These are phyloP conservation scores for Prietella phreatophila DNA, from an alignment of 2,113 vertebrate species.

Conservation along the genomic window DNA sequence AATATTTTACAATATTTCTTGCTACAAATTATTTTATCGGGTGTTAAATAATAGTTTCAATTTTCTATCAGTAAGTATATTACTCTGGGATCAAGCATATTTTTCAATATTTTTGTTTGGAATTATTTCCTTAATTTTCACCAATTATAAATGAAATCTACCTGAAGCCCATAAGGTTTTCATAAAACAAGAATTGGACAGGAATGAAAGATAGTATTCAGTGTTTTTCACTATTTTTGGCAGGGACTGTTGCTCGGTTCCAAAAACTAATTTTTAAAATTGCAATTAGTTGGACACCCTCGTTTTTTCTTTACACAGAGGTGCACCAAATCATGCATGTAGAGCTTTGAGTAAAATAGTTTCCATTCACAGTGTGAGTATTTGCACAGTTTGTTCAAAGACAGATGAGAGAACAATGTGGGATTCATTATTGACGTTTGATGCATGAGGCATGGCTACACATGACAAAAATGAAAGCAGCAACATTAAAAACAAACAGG, in stretches of 20 bases:
- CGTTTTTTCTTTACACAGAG: not conserved
- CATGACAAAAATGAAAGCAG: not conserved
- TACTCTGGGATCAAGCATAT: not conserved
- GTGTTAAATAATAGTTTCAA: not conserved
- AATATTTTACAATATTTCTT: not conserved
- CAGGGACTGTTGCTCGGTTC: not conserved
- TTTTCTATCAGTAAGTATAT: not conserved
- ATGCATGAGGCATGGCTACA: not conserved
- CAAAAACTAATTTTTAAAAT: not conserved
- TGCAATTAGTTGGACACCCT: not conserved
- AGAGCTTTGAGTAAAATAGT: constrained; percentile 27
- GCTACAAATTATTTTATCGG: not conserved
- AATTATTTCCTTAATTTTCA: not conserved
- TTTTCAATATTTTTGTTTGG: not conserved
- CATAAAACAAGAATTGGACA: not conserved
- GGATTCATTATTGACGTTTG: constrained; percentile 20
- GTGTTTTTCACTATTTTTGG: not conserved
- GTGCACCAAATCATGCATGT: not conserved
- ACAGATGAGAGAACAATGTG: not conserved
- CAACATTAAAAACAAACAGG: not conserved
- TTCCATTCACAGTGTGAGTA: not conserved
- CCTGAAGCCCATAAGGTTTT: not conserved
- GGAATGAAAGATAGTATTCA: not conserved
- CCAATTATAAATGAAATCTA: not conserved
- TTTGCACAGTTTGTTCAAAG: constrained; percentile 6